Base-by-base conservation (phyloP, 2,888 invertebrate genomes). In the Sinotaia quadrata region DNA sequence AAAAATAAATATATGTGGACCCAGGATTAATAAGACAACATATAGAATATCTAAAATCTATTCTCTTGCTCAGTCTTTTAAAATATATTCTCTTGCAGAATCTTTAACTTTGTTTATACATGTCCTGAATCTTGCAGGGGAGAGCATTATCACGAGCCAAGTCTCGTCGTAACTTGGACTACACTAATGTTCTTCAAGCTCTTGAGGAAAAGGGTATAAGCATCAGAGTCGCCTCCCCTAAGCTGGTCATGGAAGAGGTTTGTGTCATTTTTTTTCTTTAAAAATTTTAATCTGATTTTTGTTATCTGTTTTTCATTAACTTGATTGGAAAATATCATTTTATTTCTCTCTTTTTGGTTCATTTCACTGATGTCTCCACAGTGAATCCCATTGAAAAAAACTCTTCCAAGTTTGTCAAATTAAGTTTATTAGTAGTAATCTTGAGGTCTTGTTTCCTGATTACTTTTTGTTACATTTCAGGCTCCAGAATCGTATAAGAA, bases 401-500 rank as follows among this genome's bases (percentile, higher is more conserved):
- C n/a, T n/a, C n/a, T n/a, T n/a, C n/a, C n/a, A n/a, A n/a, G n/a
- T n/a, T n/a, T n/a, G n/a, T n/a, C n/a, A n/a, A n/a, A n/a, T n/a
- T n/a, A n/a, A n/a, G n/a, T n/a, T n/a, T n/a, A n/a, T n/a, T n/a
- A n/a, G n/a, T n/a, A n/a, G n/a, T n/a, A n/a, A n/a, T n/a, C n/a
- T n/a, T n/a, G n/a, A n/a, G n/a, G n/a, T n/a, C n/a, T n/a, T n/a
- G n/a, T n/a, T n/a, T n/a, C 47, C 18, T 47, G 47, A 15, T 4
- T 21, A 18, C 18, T 18, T 41, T 8, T 41, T 8, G 41, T 47
- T 47, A 12, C 7, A 8, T 47, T 76, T 60, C 76, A 88, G 87
- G 96, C 99, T 4, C 99, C 99, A 0, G 97, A 98, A 85, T 98
- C 98, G 0, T 99, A 99, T 89, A 99, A 99, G 90, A 96, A 99